A percentile compares a stretch with the other conserved stretches of the same genome.
Evolutionary conservation across 2,113 vertebrate species (phyloP).

Genomic region (Lipophrys pholis): DNA sequence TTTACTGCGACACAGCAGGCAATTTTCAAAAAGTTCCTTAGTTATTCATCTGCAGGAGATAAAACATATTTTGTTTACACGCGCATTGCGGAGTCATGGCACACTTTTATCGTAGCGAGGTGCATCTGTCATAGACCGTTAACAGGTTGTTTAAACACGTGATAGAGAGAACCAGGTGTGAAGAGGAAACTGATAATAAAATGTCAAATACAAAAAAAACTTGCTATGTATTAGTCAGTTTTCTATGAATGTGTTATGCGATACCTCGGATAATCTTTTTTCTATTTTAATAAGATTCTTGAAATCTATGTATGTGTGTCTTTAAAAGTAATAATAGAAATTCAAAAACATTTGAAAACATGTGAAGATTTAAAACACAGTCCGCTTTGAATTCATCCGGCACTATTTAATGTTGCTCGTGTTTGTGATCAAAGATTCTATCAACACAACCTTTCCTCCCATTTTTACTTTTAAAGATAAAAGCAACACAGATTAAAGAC

Average conservation of each 20-base stretch:
- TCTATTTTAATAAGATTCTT: too few species aligned
- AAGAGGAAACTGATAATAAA: conserved; percentile 16
- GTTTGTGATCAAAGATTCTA: neutral
- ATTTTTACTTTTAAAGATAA: conserved; percentile 1
- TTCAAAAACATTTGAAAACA: too few species aligned
- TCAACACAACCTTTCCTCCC: neutral
- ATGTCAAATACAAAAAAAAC: conserved; percentile 6
- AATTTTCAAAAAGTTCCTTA: neutral
- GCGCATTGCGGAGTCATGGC: conserved; percentile 4
- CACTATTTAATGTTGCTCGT: neutral
- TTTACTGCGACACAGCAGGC: too few species aligned
- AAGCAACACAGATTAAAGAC: neutral
- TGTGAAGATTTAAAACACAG: too few species aligned
- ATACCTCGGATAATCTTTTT: neutral
- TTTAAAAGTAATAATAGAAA: too few species aligned
- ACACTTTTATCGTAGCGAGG: neutral
- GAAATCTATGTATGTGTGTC: neutral
- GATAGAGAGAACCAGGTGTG: conserved; percentile 1
- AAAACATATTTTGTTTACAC: conserved; percentile 1
- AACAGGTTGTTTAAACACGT: conserved; percentile 25
- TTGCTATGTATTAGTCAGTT: neutral
- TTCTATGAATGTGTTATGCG: neutral
- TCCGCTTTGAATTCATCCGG: neutral
- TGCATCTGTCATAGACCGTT: conserved; percentile 10
- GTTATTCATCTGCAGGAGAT: neutral